A percentile compares a stretch with the other conserved stretches of the same genome.
Evolutionary conservation across 2,888 invertebrate genomes (phyloP).

Genomic region (Dascillus cervinus): DNA sequence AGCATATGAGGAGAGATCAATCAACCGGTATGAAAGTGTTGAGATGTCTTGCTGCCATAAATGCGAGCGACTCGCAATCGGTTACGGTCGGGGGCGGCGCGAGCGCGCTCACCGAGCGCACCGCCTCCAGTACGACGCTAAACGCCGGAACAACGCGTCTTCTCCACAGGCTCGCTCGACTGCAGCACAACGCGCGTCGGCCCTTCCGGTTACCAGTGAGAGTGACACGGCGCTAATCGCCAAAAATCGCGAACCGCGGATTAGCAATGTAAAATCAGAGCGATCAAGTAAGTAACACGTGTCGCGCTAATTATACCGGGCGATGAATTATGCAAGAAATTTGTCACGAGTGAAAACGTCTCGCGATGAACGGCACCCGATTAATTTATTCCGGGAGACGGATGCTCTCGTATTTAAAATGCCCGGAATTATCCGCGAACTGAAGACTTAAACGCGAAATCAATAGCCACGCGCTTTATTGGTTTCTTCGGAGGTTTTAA

Average conservation of each 20-base stretch:
- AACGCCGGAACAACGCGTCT: conserved; percentile 22
- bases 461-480: conserved; percentile 7
- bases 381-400: conserved; percentile 9
- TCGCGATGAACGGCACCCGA: no score
- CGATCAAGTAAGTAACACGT: no score
- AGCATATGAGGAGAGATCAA: conserved; percentile 18
- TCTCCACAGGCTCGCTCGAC: conserved; percentile 17
- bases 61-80: conserved; percentile 19
- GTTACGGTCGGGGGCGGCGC: conserved; percentile 19
- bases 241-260: no score
- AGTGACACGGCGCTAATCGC: no score
- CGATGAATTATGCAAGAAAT: no score
- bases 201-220: no score
- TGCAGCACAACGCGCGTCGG: conserved; percentile 15
- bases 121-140: conserved; percentile 22
- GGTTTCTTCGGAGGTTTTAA: conserved; percentile 6
- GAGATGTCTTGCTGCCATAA: conserved; percentile 20
- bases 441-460: conserved; percentile 6
- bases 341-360: no score
- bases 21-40: conserved; percentile 18
- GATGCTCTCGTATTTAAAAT: conserved; percentile 9
- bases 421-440: conserved; percentile 7
- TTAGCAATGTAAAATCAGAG: no score
- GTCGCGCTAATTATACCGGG: no score
- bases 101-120: conserved; percentile 21